These are phyloP conservation scores for Acanthopleura granulata DNA, from an alignment of 2,888 invertebrate species.

Conservation along the genomic window DNA sequence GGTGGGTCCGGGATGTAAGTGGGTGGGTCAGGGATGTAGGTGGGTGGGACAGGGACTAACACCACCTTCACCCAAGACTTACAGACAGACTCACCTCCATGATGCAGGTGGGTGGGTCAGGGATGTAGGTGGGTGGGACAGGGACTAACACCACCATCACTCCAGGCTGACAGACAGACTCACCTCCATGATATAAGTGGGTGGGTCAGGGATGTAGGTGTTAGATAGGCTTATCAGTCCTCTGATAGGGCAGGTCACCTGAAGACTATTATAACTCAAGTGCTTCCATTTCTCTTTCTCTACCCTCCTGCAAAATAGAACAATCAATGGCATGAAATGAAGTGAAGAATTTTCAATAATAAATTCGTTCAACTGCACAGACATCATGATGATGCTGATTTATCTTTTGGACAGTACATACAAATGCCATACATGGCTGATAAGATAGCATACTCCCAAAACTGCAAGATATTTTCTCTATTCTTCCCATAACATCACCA, in stretches of 20 bases:
- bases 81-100: no score
- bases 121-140: background rate
- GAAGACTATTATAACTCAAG: slow-evolving; percentile 50
- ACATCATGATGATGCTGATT: no score
- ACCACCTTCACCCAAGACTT: no score
- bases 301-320: slow-evolving; percentile 66
- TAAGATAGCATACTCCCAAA: no score
- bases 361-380: background rate
- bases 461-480: no score
- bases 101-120: background rate
- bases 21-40: no score
- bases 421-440: background rate
- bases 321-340: background rate
- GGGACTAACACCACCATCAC: background rate
- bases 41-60: background rate
- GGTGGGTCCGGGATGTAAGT: no score
- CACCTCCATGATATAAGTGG: slow-evolving; percentile 58
- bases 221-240: slow-evolving; percentile 63
- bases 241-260: slow-evolving; percentile 61
- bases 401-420: no score
- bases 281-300: slow-evolving; percentile 64
- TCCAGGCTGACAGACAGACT: slow-evolving; percentile 8
- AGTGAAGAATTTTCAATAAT: background rate
- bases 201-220: slow-evolving; percentile 51
- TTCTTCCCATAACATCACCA: no score